Conservation (phyloP, 2,113 vertebrate genomes). For the Pollachius pollachius region DNA sequence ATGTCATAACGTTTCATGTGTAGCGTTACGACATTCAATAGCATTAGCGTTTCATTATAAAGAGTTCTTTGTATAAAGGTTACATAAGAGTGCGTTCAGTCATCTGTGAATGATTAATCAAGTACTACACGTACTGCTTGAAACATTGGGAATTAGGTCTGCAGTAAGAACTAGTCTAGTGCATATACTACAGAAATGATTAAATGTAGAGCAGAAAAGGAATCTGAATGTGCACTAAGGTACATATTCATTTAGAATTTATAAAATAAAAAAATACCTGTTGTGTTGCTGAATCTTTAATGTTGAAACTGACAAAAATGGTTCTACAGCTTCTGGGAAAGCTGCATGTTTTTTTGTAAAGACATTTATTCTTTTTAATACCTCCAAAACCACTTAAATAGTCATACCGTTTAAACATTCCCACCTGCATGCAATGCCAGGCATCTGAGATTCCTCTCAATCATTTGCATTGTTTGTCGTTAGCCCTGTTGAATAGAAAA, state of each 20-base stretch:
- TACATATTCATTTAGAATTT: slow-evolving; percentile 18
- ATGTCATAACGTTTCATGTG: too few relatives aligned
- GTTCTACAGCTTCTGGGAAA: not conserved
- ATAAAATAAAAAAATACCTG: slow-evolving; percentile 13
- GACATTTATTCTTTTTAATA: not conserved
- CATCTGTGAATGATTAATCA: not conserved
- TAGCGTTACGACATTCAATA: too few relatives aligned
- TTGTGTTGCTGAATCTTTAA: too few relatives aligned
- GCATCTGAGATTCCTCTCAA: slow-evolving; percentile 2
- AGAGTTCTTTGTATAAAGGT: not conserved
- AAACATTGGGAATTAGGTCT: too few relatives aligned
- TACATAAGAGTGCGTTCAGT: not conserved
- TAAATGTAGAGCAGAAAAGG: slow-evolving; percentile 25
- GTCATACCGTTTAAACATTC: slow-evolving; percentile 1
- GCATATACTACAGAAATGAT: slow-evolving; percentile 3
- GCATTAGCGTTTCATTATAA: too few relatives aligned
- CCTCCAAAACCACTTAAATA: slow-evolving; percentile 2
- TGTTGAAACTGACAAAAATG: not conserved
- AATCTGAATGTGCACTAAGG: slow-evolving; percentile 19
- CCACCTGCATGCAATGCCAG: not conserved
- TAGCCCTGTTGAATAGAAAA: slow-evolving; percentile 16
- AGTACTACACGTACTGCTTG: too few relatives aligned
- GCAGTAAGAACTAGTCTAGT: slow-evolving; percentile 6
- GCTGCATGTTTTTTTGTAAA: not conserved
- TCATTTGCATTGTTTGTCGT: slow-evolving; percentile 4